Conservation (phyloP, 2,113 vertebrate genomes). For the Pipra filicauda region DNA sequence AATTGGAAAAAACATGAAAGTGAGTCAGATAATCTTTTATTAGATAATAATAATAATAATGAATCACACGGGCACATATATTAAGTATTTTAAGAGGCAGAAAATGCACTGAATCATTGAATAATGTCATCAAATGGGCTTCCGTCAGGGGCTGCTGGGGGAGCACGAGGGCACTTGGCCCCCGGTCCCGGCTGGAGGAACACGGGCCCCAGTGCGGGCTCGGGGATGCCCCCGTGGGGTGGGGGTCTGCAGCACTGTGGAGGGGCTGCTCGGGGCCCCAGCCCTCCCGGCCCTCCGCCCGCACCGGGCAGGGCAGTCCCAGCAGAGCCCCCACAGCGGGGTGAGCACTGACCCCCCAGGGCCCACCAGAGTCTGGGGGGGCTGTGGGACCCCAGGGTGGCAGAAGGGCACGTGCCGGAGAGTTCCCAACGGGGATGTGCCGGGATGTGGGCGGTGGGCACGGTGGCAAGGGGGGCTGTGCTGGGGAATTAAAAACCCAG, state of each 20-base stretch:
- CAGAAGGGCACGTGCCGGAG: rapidly evolving
- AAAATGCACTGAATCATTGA: constrained; percentile 34
- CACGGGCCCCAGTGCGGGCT: rapidly evolving
- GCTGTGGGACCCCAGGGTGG: neutral
- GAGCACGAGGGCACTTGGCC: neutral
- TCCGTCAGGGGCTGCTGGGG: neutral
- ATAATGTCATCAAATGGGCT: neutral
- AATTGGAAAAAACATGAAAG: constrained; percentile 66
- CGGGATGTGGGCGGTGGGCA: neutral
- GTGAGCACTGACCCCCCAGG: neutral
- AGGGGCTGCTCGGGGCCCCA: neutral
- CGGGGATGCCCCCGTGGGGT: neutral
- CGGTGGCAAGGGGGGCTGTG: rapidly evolving
- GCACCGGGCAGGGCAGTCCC: neutral
- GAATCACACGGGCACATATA: constrained; percentile 3
- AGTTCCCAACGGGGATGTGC: no score
- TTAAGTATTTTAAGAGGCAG: constrained; percentile 37
- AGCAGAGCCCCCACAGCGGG: neutral
- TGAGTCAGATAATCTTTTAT: constrained; percentile 70
- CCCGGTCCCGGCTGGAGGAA: neutral
- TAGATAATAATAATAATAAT: constrained; percentile 62
- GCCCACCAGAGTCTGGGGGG: neutral
- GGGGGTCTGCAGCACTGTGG: rapidly evolving
- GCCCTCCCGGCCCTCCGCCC: neutral
- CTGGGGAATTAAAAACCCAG: neutral